These are phyloP conservation scores for Tonatia bakeri DNA, from an alignment of 2,113 vertebrate genomes.

Conservation along the genomic window DNA sequence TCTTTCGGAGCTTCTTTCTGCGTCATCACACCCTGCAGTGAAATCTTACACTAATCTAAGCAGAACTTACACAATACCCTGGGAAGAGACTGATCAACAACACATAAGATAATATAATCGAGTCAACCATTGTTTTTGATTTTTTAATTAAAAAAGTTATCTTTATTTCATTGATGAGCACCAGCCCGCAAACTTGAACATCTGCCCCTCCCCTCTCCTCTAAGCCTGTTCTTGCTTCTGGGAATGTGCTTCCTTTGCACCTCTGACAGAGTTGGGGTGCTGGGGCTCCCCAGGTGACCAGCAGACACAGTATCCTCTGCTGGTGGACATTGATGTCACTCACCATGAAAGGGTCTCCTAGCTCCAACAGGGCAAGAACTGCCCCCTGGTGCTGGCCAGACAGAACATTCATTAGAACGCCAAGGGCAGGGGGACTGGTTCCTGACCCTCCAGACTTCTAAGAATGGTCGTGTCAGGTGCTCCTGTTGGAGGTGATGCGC, in stretches of 20 bases:
- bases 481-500: no score
- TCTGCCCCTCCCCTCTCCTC: fast-evolving
- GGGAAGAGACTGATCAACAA: background rate
- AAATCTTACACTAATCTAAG: background rate
- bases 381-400: fast-evolving
- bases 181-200: fast-evolving
- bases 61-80: background rate
- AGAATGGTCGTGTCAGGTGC: fast-evolving
- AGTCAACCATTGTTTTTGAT: background rate
- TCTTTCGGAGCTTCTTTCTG: background rate
- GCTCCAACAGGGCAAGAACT: fast-evolving
- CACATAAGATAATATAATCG: background rate
- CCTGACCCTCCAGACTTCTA: fast-evolving
- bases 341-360: background rate
- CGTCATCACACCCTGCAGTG: fast-evolving
- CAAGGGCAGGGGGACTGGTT: no score
- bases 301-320: fast-evolving
- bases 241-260: background rate
- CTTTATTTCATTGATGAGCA: background rate
- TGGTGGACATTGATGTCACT: fast-evolving
- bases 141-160: background rate
- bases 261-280: fast-evolving
- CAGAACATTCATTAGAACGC: background rate
- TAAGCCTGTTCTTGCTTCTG: background rate
- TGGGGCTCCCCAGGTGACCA: no score